A percentile compares a stretch with the other conserved stretches of the same genome.
These are phyloP conservation scores for Protobothrops flavoviridis DNA, from an alignment of 2,113 vertebrate genomes.

Conservation along the genomic window DNA sequence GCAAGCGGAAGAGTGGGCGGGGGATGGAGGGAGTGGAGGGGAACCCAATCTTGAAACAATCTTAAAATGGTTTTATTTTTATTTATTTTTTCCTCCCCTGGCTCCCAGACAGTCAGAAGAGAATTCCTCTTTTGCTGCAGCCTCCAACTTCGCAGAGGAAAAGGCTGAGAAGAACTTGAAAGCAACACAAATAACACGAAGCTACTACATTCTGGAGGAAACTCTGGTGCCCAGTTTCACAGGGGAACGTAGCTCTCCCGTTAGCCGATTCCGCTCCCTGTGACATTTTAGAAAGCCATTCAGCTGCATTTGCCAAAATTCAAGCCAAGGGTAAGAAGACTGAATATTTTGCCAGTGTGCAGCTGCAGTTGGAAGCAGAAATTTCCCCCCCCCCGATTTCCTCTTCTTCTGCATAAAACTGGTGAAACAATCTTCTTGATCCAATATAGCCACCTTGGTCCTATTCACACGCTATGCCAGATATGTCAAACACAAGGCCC, in stretches of 20 bases:
- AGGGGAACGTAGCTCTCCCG: neutral
- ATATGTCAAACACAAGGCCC: too few species aligned
- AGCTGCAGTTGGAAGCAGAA: neutral
- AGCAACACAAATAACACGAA: constrained; percentile 15
- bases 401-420: neutral
- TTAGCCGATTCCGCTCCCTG: neutral
- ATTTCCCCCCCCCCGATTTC: neutral
- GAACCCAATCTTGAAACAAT: neutral
- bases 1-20: neutral
- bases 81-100: neutral
- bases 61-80: neutral
- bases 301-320: neutral
- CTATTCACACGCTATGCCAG: neutral
- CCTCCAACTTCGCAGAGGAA: neutral
- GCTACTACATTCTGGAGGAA: neutral
- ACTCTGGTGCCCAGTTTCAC: neutral
- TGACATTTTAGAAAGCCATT: neutral
- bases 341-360: neutral
- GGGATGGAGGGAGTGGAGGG: neutral
- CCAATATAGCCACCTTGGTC: neutral
- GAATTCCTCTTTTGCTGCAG: neutral
- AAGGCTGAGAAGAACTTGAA: neutral
- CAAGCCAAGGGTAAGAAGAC: neutral
- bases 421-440: neutral
- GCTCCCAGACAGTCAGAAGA: neutral